Conservation (phyloP, 2,797 vertebrate species). For the Triplophysa bombifrons region DNA sequence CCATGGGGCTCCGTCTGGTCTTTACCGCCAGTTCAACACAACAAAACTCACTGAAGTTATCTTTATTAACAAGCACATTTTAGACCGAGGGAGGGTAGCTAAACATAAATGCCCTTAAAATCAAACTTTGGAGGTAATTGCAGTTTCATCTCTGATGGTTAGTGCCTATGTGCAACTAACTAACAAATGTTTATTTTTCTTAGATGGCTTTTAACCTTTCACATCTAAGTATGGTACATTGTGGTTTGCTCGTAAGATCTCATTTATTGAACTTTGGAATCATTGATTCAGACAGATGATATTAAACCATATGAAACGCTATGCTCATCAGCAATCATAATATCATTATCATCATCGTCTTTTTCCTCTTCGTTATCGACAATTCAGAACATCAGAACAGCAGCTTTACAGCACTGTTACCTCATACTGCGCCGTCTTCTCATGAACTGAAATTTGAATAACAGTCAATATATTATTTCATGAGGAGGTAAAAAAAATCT, state of each 20-base stretch:
- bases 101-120: background rate
- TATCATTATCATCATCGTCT: constrained; percentile 1
- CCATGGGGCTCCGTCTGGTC: constrained; percentile 12
- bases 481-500: background rate
- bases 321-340: constrained; percentile 3
- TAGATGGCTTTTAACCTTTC: background rate
- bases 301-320: background rate
- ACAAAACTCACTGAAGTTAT: constrained; percentile 27
- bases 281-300: background rate
- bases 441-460: background rate
- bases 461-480: background rate
- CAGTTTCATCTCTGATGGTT: background rate
- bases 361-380: background rate
- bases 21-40: constrained; percentile 25
- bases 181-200: background rate
- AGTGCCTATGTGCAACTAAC: background rate
- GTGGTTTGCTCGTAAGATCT: background rate
- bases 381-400: background rate
- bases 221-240: background rate
- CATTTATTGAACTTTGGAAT: background rate
- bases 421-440: background rate
- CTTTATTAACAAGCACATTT: constrained; percentile 11
- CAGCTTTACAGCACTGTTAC: background rate
- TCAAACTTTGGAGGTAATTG: background rate
- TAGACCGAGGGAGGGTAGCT: background rate